phyloP scores from a whole-genome alignment of 2,888 invertebrate genomes.

The Agonopterix alstromeriana region DNA sequence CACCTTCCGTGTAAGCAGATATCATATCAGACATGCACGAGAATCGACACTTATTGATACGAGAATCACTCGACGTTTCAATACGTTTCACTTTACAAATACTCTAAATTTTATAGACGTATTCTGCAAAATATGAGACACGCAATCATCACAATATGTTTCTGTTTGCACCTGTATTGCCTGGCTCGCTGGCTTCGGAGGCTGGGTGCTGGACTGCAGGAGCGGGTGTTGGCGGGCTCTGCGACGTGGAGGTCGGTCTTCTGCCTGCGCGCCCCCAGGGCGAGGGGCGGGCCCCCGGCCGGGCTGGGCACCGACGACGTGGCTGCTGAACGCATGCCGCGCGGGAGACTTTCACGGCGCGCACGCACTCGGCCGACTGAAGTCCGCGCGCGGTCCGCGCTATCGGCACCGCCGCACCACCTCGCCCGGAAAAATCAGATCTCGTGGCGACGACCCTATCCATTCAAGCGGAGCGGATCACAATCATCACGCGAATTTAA shows the following conservation, averaged over 20 bases:
- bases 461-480: slow-evolving; percentile 68
- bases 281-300: slow-evolving; percentile 19
- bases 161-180: slow-evolving; percentile 63
- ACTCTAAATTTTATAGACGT: not conserved
- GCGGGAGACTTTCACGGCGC: slow-evolving; percentile 67
- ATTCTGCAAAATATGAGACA: slow-evolving; percentile 1
- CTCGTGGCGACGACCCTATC: slow-evolving; percentile 66
- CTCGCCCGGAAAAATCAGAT: slow-evolving; percentile 65
- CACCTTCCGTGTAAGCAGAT: not conserved
- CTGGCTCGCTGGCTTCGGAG: slow-evolving; percentile 73
- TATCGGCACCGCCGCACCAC: slow-evolving; percentile 49
- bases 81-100: slow-evolving; percentile 1
- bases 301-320: slow-evolving; percentile 28
- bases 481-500: slow-evolving; percentile 54
- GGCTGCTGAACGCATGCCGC: slow-evolving; percentile 55
- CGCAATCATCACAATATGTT: not conserved
- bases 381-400: slow-evolving; percentile 40
- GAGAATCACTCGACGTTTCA: not conserved
- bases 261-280: slow-evolving; percentile 75
- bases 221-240: slow-evolving; percentile 51
- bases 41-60: not conserved
- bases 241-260: slow-evolving; percentile 71
- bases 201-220: slow-evolving; percentile 68
- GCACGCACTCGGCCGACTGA: slow-evolving; percentile 70
- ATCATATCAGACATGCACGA: slow-evolving; percentile 1